Evolutionary conservation across 2,888 invertebrate genomes (phyloP).

Genomic region (Callimorpha dominula): DNA sequence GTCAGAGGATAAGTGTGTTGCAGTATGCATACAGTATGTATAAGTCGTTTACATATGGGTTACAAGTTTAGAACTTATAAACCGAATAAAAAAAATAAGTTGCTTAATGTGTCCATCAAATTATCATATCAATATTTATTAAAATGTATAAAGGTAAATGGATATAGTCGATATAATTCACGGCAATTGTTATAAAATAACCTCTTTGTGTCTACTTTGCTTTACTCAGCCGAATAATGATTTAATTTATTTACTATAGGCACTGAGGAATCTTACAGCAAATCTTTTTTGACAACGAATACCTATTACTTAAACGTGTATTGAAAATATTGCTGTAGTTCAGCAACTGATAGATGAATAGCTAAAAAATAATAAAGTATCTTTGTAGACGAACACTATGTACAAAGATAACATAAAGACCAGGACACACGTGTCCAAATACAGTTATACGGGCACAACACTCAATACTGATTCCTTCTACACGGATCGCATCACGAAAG

Average conservation of each 20-base stretch:
- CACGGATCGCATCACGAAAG: constrained; percentile 64
- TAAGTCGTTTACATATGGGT: too few relatives aligned
- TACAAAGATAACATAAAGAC: constrained; percentile 36
- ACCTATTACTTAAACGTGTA: background rate
- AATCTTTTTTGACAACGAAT: too few relatives aligned
- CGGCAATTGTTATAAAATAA: too few relatives aligned
- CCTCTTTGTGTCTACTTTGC: background rate
- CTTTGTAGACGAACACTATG: background rate
- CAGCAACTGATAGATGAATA: background rate
- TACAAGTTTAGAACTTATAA: background rate
- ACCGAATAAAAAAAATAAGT: background rate
- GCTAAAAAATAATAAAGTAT: background rate
- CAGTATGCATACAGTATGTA: background rate
- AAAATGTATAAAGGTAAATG: background rate
- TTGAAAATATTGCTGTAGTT: background rate
- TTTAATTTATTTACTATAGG: background rate
- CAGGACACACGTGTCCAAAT: constrained; percentile 50
- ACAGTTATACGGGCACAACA: constrained; percentile 47
- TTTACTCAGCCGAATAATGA: background rate
- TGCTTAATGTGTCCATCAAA: too few relatives aligned
- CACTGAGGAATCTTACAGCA: too few relatives aligned
- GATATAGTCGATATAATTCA: background rate
- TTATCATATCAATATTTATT: background rate
- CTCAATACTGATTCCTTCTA: constrained; percentile 56
- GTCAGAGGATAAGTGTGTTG: background rate